A percentile compares a stretch with the other conserved stretches of the same genome.
Conservation (phyloP, 2,113 vertebrate species). For the Bungarus multicinctus region DNA sequence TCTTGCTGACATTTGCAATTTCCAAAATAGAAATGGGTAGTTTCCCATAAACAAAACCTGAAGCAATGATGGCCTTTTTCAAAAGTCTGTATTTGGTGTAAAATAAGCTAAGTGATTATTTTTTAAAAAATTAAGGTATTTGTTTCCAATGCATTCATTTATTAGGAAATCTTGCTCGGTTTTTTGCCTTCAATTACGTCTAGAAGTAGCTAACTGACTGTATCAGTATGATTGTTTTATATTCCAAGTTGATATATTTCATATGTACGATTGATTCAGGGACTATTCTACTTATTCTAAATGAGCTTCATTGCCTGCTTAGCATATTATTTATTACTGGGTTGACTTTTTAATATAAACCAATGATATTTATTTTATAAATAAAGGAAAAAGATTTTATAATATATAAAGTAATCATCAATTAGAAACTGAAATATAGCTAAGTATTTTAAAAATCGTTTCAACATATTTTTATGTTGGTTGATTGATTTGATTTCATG, state of each 20-base stretch:
- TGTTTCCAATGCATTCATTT: background rate
- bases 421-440: background rate
- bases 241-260: background rate
- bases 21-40: background rate
- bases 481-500: background rate
- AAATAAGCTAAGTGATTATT: background rate
- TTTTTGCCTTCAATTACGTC: background rate
- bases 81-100: constrained; percentile 1
- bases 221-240: background rate
- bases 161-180: background rate
- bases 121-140: background rate
- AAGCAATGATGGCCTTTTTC: background rate
- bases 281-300: background rate
- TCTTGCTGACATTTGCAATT: constrained; percentile 7
- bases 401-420: background rate
- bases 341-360: background rate
- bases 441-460: background rate
- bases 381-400: background rate
- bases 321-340: background rate
- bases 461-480: background rate
- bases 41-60: background rate
- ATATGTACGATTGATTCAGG: background rate
- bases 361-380: background rate
- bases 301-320: background rate
- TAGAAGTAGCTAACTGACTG: background rate